phyloP scores from a whole-genome alignment of 1,140 invertebrate genomes.

The Pristionchus pacificus region DNA sequence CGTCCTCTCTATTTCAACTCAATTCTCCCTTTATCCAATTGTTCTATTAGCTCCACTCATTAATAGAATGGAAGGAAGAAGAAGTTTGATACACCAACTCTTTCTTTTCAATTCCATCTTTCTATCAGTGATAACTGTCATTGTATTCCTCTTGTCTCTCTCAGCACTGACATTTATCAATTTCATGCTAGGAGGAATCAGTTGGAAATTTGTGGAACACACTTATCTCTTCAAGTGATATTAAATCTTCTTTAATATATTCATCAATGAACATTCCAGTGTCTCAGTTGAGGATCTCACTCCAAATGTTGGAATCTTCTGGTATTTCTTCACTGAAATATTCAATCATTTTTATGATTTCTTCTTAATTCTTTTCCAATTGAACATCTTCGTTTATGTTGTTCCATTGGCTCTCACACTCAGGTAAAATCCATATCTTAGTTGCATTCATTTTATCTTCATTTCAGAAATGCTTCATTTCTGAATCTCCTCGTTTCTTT shows the following conservation, averaged over 20 bases:
- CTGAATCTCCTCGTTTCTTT: conserved; percentile 78
- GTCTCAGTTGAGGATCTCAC: conserved; percentile 79
- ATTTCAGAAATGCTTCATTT: conserved; percentile 71
- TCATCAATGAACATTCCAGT: no score
- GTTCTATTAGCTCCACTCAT: conserved; percentile 2
- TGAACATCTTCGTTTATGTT: conserved; percentile 87
- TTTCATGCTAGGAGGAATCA: conserved; percentile 5
- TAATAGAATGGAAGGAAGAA: background rate
- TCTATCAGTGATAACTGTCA: no score
- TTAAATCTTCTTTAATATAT: no score
- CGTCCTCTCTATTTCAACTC: background rate
- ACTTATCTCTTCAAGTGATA: conserved; percentile 62
- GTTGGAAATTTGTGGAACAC: conserved; percentile 36
- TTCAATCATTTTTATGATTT: conserved; percentile 94
- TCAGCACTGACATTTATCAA: conserved; percentile 14
- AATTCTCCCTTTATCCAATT: conserved; percentile 20
- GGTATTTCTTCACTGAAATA: conserved; percentile 99
- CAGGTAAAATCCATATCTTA: conserved; percentile 57
- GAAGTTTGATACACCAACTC: background rate
- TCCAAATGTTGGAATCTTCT: conserved; percentile 94
- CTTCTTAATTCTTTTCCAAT: conserved; percentile 92
- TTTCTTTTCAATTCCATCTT: conserved; percentile 12
- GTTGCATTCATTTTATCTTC: conserved; percentile 7
- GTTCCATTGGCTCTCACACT: conserved; percentile 80
- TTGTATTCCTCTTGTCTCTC: no score